Evolutionary conservation across 2,888 invertebrate species (phyloP).

Genomic region (Dynastes hyllus): DNA sequence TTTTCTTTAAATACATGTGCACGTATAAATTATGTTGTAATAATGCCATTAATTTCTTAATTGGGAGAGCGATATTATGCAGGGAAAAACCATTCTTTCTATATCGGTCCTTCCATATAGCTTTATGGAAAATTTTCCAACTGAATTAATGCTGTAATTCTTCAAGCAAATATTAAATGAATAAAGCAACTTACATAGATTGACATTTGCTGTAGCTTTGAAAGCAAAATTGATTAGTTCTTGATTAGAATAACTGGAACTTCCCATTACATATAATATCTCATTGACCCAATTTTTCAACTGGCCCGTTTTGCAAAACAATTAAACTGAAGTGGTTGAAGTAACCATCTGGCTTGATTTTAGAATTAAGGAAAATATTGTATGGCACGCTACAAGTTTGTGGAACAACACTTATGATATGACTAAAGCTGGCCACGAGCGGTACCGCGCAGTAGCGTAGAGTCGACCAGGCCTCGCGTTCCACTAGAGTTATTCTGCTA

Average conservation of each 20-base stretch:
- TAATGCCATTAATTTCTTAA: conserved; percentile 22
- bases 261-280: no score
- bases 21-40: not conserved
- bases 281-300: no score
- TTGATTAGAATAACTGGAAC: not conserved
- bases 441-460: no score
- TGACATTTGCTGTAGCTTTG: not conserved
- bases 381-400: no score
- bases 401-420: no score
- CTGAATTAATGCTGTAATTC: not conserved
- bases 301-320: no score
- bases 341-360: no score
- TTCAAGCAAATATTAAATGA: not conserved
- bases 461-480: no score
- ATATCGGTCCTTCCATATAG: not conserved
- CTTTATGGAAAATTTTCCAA: conserved; percentile 5
- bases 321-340: no score
- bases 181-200: not conserved
- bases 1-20: not conserved
- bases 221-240: not conserved
- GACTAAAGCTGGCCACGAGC: no score
- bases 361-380: no score
- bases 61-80: not conserved
- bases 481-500: no score
- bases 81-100: not conserved